phyloP scores from a whole-genome alignment of 2,888 invertebrate species.

The Hirtodrosophila confusa region DNA sequence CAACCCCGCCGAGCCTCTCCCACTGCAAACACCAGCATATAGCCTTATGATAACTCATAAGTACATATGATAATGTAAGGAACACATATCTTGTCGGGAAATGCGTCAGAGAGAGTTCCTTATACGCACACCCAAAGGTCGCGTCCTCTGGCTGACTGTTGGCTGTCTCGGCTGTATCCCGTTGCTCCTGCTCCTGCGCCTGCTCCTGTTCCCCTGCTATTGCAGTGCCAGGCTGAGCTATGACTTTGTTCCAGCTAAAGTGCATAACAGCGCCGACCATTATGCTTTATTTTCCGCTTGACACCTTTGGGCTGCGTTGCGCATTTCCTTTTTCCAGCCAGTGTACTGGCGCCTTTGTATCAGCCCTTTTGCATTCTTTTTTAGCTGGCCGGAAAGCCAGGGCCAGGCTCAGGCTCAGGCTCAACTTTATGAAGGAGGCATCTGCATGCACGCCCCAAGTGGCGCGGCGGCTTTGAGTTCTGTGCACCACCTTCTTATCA shows the following conservation, averaged over 20 bases:
- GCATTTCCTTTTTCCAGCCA: constrained; percentile 70
- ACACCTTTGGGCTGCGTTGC: constrained; percentile 78
- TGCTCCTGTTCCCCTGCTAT: constrained; percentile 2
- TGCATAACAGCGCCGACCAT: constrained; percentile 49
- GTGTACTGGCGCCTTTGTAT: constrained; percentile 13
- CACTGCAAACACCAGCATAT: background rate
- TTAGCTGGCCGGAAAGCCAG: constrained; percentile 20
- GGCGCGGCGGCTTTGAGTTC: constrained; percentile 15
- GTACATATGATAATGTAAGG: background rate
- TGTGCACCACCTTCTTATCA: constrained; percentile 66
- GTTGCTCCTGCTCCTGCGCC: background rate
- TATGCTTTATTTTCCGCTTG: constrained; percentile 79
- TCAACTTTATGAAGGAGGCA: constrained; percentile 15
- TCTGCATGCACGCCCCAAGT: constrained; percentile 27
- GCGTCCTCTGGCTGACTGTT: constrained; percentile 33
- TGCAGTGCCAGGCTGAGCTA: constrained; percentile 14
- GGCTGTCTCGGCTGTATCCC: constrained; percentile 46
- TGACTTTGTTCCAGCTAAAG: constrained; percentile 36
- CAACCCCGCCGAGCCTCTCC: too few species aligned
- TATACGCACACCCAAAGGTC: constrained; percentile 35
- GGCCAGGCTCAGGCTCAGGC: constrained; percentile 1
- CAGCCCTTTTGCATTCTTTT: constrained; percentile 25
- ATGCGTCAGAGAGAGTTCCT: constrained; percentile 25
- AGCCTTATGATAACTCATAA: background rate
- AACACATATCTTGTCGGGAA: constrained; percentile 22